Base-by-base conservation (phyloP, 2,797 vertebrate genomes). In the Acestrorhynchus altus region DNA sequence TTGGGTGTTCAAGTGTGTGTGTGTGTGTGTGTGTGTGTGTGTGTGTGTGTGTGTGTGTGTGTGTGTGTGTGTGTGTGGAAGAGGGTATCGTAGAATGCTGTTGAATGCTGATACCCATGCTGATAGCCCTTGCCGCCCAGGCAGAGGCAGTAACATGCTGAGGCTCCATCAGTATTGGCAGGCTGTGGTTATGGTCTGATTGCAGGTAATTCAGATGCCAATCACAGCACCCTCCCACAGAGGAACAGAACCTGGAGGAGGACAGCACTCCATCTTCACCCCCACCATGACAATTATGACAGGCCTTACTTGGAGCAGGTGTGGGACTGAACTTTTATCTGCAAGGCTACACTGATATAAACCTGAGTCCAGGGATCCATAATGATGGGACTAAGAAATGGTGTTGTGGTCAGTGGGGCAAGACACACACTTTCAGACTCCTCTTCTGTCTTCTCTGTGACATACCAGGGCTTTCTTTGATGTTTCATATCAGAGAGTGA, bases 181-280 rank as follows among this genome's bases (percentile, higher is more conserved):
- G 72, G 67, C 82, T 76, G 84, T 85, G 77, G 81, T 83, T 85
- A 81, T 74, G 59, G 63, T 56, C 72, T 83, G 82, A 83, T 83
- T 78, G 59, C 80, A 83, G 76, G 80, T 82, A 83, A 85, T 82
- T 85, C 77, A 78, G 74, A 83, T 83, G 81, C 76, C 84, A 80
- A 77, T 81, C 81, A 79, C 65, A 64, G 51, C 80, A 63, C 65
- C 72, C 76, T 56, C 68, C 68, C 44, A 68, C 61, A 83, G 78
- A 67, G 66, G 47, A 44, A 42, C 20, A 60, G 47, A 49, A 31
- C 20, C 26, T n/a, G 67, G 28, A 77, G 65, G 72, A 75, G 59
- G 74, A 74, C 78, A 75, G 57, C 72, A 75, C 72, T 80, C 64
- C 64, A 75, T 80, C 72, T 70, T 69, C 66, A 63, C 47, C 57